phyloP scores from a whole-genome alignment of 2,888 invertebrate genomes.

The Zhuqinia jingwanae region DNA sequence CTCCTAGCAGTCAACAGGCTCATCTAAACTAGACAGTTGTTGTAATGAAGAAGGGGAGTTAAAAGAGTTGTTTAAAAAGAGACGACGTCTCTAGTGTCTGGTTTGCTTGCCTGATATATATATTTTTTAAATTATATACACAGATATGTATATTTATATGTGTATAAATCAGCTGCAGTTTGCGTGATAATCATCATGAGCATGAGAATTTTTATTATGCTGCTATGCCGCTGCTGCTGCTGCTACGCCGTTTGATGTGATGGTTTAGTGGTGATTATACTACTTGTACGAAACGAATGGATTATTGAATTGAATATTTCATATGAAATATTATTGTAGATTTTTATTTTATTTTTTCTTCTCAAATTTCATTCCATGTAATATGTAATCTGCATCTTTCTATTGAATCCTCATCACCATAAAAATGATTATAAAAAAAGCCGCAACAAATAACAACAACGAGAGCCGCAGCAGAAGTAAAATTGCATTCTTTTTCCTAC shows the following conservation, averaged over 20 bases:
- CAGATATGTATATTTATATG: too few species aligned
- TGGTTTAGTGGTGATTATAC: slow-evolving; percentile 11
- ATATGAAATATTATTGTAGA: background rate
- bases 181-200: slow-evolving; percentile 59
- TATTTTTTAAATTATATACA: too few species aligned
- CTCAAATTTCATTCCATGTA: slow-evolving; percentile 39
- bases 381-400: slow-evolving; percentile 34
- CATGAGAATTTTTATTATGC: background rate
- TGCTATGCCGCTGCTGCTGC: too few species aligned
- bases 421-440: slow-evolving; percentile 24
- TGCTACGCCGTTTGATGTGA: too few species aligned
- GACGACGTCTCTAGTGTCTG: slow-evolving; percentile 4
- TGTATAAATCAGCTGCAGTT: slow-evolving; percentile 62
- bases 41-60: slow-evolving; percentile 70
- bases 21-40: background rate
- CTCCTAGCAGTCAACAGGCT: slow-evolving; percentile 14
- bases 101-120: too few species aligned
- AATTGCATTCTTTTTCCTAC: slow-evolving; percentile 14
- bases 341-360: slow-evolving; percentile 26
- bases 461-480: background rate
- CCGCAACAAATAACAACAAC: slow-evolving; percentile 45
- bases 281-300: background rate
- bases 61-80: slow-evolving; percentile 1
- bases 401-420: background rate
- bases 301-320: slow-evolving; percentile 27